These are phyloP conservation scores for Mechanitis messenoides DNA, from an alignment of 2,888 invertebrate species.

Conservation along the genomic window DNA sequence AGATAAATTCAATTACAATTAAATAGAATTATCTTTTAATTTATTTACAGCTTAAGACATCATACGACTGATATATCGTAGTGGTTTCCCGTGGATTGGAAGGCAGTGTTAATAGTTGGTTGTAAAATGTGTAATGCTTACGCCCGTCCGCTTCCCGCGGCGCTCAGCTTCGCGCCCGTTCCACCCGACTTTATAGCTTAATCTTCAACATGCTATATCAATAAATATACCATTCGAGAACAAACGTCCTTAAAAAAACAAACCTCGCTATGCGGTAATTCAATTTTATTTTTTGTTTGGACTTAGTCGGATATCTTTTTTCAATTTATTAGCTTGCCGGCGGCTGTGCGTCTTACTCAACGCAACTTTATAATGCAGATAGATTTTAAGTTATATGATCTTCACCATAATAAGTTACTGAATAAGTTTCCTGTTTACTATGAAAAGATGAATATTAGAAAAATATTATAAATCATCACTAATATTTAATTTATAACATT, in stretches of 20 bases:
- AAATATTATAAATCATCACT: too few species aligned
- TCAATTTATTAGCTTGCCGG: conserved; percentile 31
- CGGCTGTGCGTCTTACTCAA: conserved; percentile 9
- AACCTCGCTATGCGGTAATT: conserved; percentile 30
- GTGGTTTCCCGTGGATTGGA: conserved; percentile 19
- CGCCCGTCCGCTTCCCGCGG: conserved; percentile 56
- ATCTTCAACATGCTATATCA: conserved; percentile 65
- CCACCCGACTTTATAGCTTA: conserved; percentile 67
- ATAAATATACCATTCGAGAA: conserved; percentile 62
- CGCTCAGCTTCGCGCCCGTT: conserved; percentile 59
- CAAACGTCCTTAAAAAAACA: conserved; percentile 38
- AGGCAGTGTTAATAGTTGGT: conserved; percentile 39
- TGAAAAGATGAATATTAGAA: too few species aligned
- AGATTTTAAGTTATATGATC: background rate
- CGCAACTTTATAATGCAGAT: conserved; percentile 1
- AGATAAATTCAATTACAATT: background rate
- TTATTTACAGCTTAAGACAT: background rate
- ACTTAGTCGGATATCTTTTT: conserved; percentile 29
- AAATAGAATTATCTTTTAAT: background rate
- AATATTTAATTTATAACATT: too few species aligned
- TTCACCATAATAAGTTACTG: background rate
- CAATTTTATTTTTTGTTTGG: conserved; percentile 32
- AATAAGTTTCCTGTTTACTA: background rate
- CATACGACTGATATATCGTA: background rate
- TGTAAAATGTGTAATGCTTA: conserved; percentile 62